A percentile compares a stretch with the other conserved stretches of the same genome.
Evolutionary conservation across 2,797 vertebrate genomes (phyloP).

Genomic region (Nannoperca obscura): DNA sequence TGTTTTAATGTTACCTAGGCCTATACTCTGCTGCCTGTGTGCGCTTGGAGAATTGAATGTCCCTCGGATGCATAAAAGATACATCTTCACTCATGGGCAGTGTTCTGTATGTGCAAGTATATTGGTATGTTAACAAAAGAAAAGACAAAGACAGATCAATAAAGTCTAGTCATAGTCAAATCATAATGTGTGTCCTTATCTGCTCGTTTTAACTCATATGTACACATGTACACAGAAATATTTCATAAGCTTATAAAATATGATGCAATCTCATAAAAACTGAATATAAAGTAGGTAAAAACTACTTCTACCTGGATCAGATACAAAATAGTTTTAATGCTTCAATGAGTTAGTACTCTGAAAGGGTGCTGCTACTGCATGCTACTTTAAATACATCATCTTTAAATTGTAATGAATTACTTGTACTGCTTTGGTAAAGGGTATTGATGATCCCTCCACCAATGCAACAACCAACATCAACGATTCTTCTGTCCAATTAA

Average conservation of each 20-base stretch:
- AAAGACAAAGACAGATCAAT: background rate
- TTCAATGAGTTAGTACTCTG: no score
- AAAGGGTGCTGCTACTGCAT: no score
- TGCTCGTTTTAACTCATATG: background rate
- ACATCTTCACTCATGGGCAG: conserved; percentile 33
- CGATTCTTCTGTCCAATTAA: no score
- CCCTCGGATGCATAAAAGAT: conserved; percentile 40
- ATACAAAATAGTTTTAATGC: no score
- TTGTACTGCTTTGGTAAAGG: no score
- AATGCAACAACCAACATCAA: no score
- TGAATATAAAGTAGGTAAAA: background rate
- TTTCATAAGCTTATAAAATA: conserved; percentile 8
- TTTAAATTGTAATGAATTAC: no score
- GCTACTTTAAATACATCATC: no score
- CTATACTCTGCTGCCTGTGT: conserved; percentile 27
- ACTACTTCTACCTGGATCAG: no score
- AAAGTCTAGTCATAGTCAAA: background rate
- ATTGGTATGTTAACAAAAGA: background rate
- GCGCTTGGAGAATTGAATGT: conserved; percentile 34
- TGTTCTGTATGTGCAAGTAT: background rate
- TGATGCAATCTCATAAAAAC: background rate
- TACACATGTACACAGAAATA: background rate
- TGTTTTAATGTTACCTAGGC: conserved; percentile 25
- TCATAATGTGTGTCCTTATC: background rate
- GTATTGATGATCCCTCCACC: no score